phyloP scores from a whole-genome alignment of 2,888 invertebrate species.

The Ennomos quercinarius region DNA sequence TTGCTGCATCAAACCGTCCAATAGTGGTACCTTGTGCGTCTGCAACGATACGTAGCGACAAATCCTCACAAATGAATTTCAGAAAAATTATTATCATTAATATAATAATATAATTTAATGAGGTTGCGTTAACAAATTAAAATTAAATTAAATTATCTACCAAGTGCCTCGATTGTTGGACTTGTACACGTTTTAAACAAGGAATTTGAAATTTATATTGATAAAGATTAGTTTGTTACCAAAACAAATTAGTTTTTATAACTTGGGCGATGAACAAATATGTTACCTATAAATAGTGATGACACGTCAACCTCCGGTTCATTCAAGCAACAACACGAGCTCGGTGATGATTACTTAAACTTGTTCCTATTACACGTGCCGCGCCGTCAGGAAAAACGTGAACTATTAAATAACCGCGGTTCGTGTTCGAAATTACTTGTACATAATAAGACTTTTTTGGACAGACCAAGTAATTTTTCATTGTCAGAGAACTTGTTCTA shows the following conservation, averaged over 20 bases:
- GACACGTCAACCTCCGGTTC: slow-evolving; percentile 22
- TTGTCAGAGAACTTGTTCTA: slow-evolving; percentile 22
- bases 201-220: slow-evolving; percentile 2
- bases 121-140: too few species aligned
- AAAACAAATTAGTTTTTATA: too few species aligned
- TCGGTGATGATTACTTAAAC: slow-evolving; percentile 21
- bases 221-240: background rate
- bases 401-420: slow-evolving; percentile 17
- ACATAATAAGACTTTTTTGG: slow-evolving; percentile 8
- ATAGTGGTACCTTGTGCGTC: too few species aligned
- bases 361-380: slow-evolving; percentile 24
- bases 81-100: too few species aligned
- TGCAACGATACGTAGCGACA: too few species aligned
- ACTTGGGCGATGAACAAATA: slow-evolving; percentile 6
- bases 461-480: slow-evolving; percentile 7
- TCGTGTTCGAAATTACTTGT: slow-evolving; percentile 25
- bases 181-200: background rate
- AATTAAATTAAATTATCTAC: too few species aligned
- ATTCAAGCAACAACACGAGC: slow-evolving; percentile 4
- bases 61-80: too few species aligned
- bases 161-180: background rate
- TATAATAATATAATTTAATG: too few species aligned
- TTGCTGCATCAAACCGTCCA: background rate
- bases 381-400: slow-evolving; percentile 30
- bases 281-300: slow-evolving; percentile 29